Evolutionary conservation across 37 sponge, comb jelly and placozoan genomes (phyloP).

Genomic region (Agelas oroides): DNA sequence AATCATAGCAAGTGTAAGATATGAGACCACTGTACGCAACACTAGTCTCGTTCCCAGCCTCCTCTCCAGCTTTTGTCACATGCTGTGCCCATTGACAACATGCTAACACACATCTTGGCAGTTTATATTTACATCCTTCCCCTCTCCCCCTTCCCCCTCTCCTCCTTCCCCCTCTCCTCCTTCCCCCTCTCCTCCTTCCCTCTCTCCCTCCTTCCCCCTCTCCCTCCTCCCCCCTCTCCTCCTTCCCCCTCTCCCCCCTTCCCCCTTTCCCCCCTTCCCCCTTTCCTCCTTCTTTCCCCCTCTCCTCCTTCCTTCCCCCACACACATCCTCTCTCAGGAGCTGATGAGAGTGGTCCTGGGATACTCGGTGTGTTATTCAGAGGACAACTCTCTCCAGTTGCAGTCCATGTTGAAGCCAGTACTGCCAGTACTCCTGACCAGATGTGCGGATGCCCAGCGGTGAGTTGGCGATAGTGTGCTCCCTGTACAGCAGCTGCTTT

Average conservation of each 20-base stretch:
- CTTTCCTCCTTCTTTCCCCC: background rate
- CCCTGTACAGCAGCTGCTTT: too few species aligned
- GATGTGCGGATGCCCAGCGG: constrained; percentile 73
- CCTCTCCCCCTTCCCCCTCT: background rate
- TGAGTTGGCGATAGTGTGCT: background rate
- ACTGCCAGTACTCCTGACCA: constrained; percentile 36
- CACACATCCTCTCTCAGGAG: too few species aligned
- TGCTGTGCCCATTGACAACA: too few species aligned
- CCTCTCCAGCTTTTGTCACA: too few species aligned
- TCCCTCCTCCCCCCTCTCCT: background rate
- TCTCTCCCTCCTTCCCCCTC: background rate
- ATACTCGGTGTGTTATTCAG: constrained; percentile 34
- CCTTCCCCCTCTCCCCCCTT: too few species aligned
- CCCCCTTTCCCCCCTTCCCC: too few species aligned
- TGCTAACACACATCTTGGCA: too few species aligned
- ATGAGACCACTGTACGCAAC: too few species aligned
- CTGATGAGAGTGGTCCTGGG: constrained; percentile 45
- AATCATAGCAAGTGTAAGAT: too few species aligned
- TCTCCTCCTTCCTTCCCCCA: background rate
- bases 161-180: background rate
- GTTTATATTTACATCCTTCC: too few species aligned
- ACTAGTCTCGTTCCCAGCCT: too few species aligned
- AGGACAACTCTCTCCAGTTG: constrained; percentile 13
- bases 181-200: background rate
- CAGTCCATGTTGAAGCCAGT: constrained; percentile 47